Evolutionary conservation across 2,888 invertebrate genomes (phyloP).

Genomic region (Subacronicta megacephala): DNA sequence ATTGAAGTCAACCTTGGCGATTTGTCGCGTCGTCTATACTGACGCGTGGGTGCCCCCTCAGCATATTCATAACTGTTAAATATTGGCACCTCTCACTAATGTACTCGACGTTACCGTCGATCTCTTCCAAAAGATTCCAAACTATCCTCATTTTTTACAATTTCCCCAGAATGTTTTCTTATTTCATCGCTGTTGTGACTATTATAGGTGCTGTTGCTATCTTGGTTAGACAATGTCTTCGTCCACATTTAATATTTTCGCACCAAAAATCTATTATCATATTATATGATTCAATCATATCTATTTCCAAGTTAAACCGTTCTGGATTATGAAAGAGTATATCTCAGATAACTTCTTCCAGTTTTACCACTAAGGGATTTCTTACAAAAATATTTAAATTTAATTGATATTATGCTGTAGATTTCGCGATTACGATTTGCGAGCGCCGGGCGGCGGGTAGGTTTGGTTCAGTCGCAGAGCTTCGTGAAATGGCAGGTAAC

Average conservation of each 20-base stretch:
- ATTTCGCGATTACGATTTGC: conserved; percentile 35
- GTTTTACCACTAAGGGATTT: no score
- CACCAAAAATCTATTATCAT: no score
- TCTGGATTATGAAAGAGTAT: not conserved
- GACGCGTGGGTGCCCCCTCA: conserved; percentile 83
- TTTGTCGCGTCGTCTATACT: conserved; percentile 85
- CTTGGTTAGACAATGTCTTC: conserved; percentile 12
- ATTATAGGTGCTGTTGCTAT: conserved; percentile 30
- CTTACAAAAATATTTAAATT: no score
- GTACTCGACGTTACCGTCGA: conserved; percentile 56
- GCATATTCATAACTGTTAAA: conserved; percentile 81
- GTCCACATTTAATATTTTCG: no score
- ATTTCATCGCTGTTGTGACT: conserved; percentile 50
- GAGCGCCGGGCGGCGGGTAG: conserved; percentile 28
- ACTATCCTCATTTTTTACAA: conserved; percentile 60
- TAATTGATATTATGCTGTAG: conserved; percentile 21
- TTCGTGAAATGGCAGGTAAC: conserved; percentile 59
- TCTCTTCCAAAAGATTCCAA: conserved; percentile 55
- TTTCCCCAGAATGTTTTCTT: conserved; percentile 52
- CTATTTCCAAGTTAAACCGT: conserved; percentile 12
- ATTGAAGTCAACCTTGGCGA: conserved; percentile 87
- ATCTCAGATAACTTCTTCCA: no score
- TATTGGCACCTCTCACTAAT: conserved; percentile 80
- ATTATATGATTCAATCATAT: conserved; percentile 35
- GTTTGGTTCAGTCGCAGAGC: conserved; percentile 24